Evolutionary conservation across 2,797 vertebrate genomes (phyloP), one percentile per base, ranked within the genome.

Genomic region (Lepus oiostolus): DNA sequence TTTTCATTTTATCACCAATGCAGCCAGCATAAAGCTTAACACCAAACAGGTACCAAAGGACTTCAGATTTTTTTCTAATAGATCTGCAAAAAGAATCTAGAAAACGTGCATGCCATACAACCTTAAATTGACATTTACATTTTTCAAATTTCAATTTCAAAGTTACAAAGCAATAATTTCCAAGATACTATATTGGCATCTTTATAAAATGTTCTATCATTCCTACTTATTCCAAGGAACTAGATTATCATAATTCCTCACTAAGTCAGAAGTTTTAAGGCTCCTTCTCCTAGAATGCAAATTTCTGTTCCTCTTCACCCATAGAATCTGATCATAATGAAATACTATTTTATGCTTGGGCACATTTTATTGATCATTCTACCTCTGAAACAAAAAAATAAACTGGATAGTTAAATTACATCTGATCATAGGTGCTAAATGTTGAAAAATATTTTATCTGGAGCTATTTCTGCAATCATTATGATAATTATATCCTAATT

Each of bases 391-490:
- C 35, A 85, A 88, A 89, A 54, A 38, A 7, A 76, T 32, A 86
- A 91, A 77, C 10, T 88, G 35, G 95, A 90, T 77, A 91, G 76
- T 54, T 76, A 72, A 90, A 83, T 91, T 72, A 47, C n/a, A 95
- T 24, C 52, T 93, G 12, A 35, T 67, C 77, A 81, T 11, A 86
- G n/a, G 22, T 7, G 85, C 35, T 80, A 80, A 68, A 10, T 72
- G 26, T 10, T 92, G n/a, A 87, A 85, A 92, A 93, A 93, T 21
- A 85, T 86, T 79, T 93, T 90, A 77, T 72, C 84, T 71, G 92
- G 30, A 80, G 62, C 65, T 83, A 85, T 42, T 68, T 76, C 32
- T 91, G 62, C n/a, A 86, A 85, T 32, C 74, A 58, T 58, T 62
- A 89, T 67, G 82, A 89, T 21, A 8, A 72, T 82, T 0, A 58